Base-by-base conservation (phyloP, 2,797 vertebrate genomes). In the Tiaroga cobitis region DNA sequence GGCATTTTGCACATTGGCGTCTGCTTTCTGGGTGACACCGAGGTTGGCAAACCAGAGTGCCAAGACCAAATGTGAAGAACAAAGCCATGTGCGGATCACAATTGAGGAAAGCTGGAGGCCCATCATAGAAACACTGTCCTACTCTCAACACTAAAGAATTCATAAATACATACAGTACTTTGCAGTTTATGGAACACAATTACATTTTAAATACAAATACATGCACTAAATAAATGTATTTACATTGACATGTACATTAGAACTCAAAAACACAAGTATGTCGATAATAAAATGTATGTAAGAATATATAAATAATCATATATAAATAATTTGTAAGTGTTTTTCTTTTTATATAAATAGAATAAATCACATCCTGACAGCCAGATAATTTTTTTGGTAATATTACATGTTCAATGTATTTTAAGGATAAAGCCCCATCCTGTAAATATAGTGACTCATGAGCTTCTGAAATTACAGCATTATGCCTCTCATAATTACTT, bases 41-140 rank as follows among this genome's bases (percentile, higher is more conserved):
- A 34, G 75, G 65, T 69, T 84, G 77, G 77, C 61, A 81, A 72
- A 41, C 81, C 86, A 59, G 8, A 87, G 63, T 76, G 70, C 39
- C 51, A 34, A 75, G 21, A 37, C 49, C 51, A 79, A 32, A 69
- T 13, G 24, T 39, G 24, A 54, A n/a, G 3, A 70, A 19, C 43
- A 49, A 67, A 39, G 24, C 26, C 15, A n/a, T 32, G 32, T 43
- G 69, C 26, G 59, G 18, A 61, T 46, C 82, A 39, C 11, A 5
- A 24, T 8, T 24, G 34, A 21, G 39, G 26, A 70, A 63, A 78
- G n/a, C 76, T 63, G 67, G 59, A 43, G 39, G 68, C 56, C 81
- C 75, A 54, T 83, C 16, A 59, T 0, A 80, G 13, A 80, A 56
- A 84, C 77, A 87, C 61, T n/a, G 65, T 39, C 82, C 63, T 41